phyloP scores from a whole-genome alignment of 1,140 invertebrate genomes.

The Tribolium madens region DNA sequence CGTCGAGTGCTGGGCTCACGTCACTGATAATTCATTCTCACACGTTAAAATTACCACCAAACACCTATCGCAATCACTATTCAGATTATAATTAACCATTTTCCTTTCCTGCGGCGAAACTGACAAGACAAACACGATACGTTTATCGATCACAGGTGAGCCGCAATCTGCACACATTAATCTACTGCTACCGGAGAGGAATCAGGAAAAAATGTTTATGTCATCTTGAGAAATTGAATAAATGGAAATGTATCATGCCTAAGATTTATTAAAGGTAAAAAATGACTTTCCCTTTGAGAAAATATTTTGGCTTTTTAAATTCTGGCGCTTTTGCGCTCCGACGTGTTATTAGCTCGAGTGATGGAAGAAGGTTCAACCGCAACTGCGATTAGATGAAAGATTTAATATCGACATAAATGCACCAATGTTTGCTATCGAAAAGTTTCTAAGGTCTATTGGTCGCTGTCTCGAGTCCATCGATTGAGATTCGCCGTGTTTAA shows the following conservation, averaged over 20 bases:
- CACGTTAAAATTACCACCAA: conserved; percentile 36
- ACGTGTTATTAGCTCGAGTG: conserved; percentile 17
- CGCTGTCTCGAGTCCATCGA: conserved; percentile 50
- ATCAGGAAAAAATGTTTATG: conserved; percentile 31
- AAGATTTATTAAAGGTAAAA: conserved; percentile 42
- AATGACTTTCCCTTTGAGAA: conserved; percentile 31
- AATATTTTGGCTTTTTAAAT: conserved; percentile 28
- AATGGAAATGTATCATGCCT: conserved; percentile 44
- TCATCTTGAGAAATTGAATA: conserved; percentile 46
- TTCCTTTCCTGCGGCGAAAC: conserved; percentile 35
- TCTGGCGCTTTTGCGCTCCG: background rate
- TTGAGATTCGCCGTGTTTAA: conserved; percentile 53
- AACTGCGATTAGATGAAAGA: conserved; percentile 4
- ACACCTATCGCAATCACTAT: conserved; percentile 30
- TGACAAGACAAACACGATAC: conserved; percentile 40
- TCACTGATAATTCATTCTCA: conserved; percentile 46
- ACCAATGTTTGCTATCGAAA: conserved; percentile 34
- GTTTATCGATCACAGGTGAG: conserved; percentile 39
- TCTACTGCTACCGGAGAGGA: conserved; percentile 26
- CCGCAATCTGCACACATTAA: conserved; percentile 43
- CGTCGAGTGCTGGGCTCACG: conserved; percentile 30
- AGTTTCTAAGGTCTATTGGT: conserved; percentile 41
- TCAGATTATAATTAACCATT: conserved; percentile 47
- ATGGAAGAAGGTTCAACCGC: background rate
- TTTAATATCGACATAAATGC: conserved; percentile 46